Conservation (phyloP, 1,140 invertebrate species). For the Drosophila mojavensis region DNA sequence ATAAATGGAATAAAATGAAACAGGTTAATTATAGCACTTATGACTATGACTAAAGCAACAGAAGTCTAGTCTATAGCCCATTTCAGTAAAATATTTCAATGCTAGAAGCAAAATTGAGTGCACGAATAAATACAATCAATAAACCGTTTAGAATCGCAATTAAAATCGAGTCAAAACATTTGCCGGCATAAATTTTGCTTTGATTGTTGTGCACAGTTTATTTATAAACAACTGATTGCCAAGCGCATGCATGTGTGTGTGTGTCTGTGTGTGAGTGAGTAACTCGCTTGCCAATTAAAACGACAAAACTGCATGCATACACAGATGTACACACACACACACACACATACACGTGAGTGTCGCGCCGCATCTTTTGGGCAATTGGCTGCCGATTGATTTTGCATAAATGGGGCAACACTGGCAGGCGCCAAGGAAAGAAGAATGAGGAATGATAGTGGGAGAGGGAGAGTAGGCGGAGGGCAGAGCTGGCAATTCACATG, state of each 20-base stretch:
- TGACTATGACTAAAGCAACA: slow-evolving; percentile 11
- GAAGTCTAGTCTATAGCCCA: neutral
- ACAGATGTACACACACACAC: neutral
- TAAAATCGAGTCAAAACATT: slow-evolving; percentile 22
- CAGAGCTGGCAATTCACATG: neutral
- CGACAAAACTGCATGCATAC: slow-evolving; percentile 43
- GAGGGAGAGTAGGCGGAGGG: neutral
- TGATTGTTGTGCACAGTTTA: slow-evolving; percentile 57
- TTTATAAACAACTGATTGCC: slow-evolving; percentile 66
- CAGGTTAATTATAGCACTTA: slow-evolving; percentile 22
- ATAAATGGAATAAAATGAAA: slow-evolving; percentile 28
- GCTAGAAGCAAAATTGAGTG: neutral
- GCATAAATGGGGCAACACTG: slow-evolving; percentile 3
- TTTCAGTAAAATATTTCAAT: neutral
- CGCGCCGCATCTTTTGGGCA: slow-evolving; percentile 58
- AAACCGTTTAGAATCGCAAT: slow-evolving; percentile 5
- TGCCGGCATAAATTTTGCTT: slow-evolving; percentile 41
- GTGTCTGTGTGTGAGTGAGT: slow-evolving; percentile 18
- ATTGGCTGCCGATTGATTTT: slow-evolving; percentile 39
- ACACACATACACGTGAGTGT: slow-evolving; percentile 55
- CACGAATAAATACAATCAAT: slow-evolving; percentile 2
- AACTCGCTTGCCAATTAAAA: slow-evolving; percentile 46
- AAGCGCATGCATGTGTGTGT: slow-evolving; percentile 29
- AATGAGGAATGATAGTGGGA: neutral
- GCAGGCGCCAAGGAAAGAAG: slow-evolving; percentile 11